Conservation (phyloP, 2,113 vertebrate species). For the Cynopterus brachyotis region DNA sequence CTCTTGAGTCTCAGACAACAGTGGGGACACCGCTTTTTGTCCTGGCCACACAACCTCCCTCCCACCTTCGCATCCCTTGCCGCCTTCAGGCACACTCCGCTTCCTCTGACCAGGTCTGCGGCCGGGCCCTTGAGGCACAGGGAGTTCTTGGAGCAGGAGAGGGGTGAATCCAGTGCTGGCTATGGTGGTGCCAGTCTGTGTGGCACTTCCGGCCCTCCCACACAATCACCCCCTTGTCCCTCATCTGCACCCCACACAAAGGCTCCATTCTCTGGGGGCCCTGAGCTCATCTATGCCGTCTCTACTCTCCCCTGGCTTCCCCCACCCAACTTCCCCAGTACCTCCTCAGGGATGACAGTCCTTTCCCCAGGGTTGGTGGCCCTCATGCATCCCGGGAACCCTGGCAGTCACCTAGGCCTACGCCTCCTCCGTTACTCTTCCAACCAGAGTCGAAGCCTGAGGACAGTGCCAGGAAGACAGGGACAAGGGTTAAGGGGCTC, state of each 20-base stretch:
- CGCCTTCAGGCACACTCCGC: background rate
- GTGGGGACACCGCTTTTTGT: background rate
- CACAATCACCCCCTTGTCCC: constrained; percentile 77
- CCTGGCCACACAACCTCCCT: background rate
- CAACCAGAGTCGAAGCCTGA: background rate
- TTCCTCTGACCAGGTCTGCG: background rate
- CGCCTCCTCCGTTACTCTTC: background rate
- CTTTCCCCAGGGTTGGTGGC: background rate
- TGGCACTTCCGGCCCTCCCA: constrained; percentile 68
- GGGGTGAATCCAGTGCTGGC: constrained; percentile 23
- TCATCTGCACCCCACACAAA: constrained; percentile 74
- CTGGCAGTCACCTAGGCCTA: background rate
- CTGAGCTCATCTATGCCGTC: constrained; percentile 74
- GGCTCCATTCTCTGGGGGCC: constrained; percentile 73
- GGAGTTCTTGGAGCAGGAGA: constrained; percentile 22
- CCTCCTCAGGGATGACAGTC: background rate
- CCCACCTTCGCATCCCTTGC: background rate
- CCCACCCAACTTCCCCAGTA: constrained; percentile 4
- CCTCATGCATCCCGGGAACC: background rate
- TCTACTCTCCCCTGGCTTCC: background rate
- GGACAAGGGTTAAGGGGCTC: background rate
- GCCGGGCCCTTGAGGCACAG: background rate
- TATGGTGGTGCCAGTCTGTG: constrained; percentile 69
- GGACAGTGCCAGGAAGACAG: background rate
- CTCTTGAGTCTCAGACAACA: constrained; percentile 20